A percentile compares a stretch with the other conserved stretches of the same genome.
phyloP scores from a whole-genome alignment of 2,797 vertebrate genomes.

The Natrix natrix region DNA sequence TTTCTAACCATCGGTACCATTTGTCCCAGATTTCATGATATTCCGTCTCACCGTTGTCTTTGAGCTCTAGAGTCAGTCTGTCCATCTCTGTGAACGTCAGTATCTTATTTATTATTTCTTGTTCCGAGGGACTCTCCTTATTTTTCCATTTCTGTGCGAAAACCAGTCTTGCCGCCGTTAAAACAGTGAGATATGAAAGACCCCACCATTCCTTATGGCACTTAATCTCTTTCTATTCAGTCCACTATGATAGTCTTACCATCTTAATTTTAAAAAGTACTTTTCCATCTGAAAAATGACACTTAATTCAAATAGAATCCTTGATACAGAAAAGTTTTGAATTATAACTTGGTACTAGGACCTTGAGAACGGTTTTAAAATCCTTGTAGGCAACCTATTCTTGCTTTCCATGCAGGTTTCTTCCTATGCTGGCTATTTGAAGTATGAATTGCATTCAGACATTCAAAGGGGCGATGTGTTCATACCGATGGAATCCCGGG shows the following conservation, averaged over 20 bases:
- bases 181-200: background rate
- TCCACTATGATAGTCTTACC: background rate
- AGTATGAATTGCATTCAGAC: slow-evolving; percentile 85
- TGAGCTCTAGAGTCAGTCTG: too few species aligned
- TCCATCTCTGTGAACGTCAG: too few species aligned
- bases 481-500: slow-evolving; percentile 82
- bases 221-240: background rate
- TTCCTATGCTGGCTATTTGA: slow-evolving; percentile 86
- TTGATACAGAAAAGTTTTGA: background rate
- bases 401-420: slow-evolving; percentile 79
- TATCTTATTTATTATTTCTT: too few species aligned
- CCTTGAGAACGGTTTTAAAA: background rate
- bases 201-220: background rate
- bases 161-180: too few species aligned
- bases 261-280: background rate
- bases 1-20: too few species aligned
- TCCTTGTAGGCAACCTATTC: too few species aligned
- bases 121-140: too few species aligned
- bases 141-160: too few species aligned
- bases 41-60: too few species aligned
- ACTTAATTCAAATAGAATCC: background rate
- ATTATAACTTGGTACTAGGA: background rate
- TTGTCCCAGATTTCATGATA: too few species aligned
- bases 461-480: slow-evolving; percentile 84
- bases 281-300: background rate